Evolutionary conservation across 2,797 vertebrate species (phyloP).

Genomic region (Pantherophis vulpinus): DNA sequence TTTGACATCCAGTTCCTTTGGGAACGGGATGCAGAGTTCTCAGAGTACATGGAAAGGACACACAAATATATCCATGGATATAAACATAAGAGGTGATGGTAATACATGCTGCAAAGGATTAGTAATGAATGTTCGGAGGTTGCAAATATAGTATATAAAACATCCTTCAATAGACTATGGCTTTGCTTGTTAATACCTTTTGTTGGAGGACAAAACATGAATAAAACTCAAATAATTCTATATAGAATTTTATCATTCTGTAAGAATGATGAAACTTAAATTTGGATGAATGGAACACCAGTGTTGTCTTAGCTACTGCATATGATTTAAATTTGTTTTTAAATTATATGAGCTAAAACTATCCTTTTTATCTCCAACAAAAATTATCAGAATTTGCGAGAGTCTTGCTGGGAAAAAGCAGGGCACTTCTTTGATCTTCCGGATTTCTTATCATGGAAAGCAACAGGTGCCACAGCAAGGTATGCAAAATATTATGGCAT

Average conservation of each 20-base stretch:
- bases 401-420: conserved; percentile 84
- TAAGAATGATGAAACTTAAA: background rate
- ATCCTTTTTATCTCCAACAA: background rate
- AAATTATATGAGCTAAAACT: conserved; percentile 3
- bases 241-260: background rate
- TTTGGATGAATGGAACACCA: background rate
- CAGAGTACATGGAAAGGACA: background rate
- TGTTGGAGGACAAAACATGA: background rate
- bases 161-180: background rate
- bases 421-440: conserved; percentile 93
- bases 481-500: conserved; percentile 67
- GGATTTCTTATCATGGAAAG: conserved; percentile 96
- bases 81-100: background rate
- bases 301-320: conserved; percentile 16
- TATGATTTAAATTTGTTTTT: conserved; percentile 17
- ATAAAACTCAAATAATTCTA: background rate
- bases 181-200: background rate
- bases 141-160: background rate
- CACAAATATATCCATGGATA: background rate
- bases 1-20: background rate
- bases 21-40: background rate
- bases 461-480: conserved; percentile 89
- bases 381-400: conserved; percentile 71
- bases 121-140: background rate
- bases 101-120: background rate